These are phyloP conservation scores for Canis aureus DNA, from an alignment of 2,113 vertebrate genomes.

Conservation along the genomic window DNA sequence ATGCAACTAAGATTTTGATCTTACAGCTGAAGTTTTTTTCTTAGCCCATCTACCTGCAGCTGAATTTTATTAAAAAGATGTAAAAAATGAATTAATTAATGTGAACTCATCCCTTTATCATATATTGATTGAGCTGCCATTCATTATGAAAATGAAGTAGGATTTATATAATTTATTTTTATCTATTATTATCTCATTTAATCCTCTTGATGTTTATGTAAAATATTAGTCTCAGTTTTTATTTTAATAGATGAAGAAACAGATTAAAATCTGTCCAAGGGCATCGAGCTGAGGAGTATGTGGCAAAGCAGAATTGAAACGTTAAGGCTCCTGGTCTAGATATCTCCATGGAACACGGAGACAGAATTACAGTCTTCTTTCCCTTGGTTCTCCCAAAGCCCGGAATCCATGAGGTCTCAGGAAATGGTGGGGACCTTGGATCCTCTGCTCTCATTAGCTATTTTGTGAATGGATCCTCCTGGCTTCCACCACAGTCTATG, in stretches of 20 bases:
- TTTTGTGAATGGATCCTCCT: background rate
- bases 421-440: background rate
- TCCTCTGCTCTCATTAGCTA: too few species aligned
- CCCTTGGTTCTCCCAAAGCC: background rate
- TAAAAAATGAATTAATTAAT: background rate
- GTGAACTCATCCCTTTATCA: background rate
- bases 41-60: background rate
- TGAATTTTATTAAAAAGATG: conserved; percentile 12
- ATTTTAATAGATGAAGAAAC: conserved; percentile 1
- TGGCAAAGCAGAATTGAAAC: background rate
- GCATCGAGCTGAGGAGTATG: too few species aligned
- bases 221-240: background rate
- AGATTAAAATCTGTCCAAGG: background rate
- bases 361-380: rapidly evolving
- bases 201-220: background rate
- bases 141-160: background rate
- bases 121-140: background rate
- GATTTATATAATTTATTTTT: conserved; percentile 19
- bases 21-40: conserved; percentile 9
- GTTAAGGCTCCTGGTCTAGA: background rate
- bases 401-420: background rate
- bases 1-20: background rate
- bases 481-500: background rate
- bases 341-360: background rate
- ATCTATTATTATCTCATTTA: background rate